These are phyloP conservation scores for Tachina grossa DNA, from an alignment of 2,888 invertebrate genomes.

Conservation along the genomic window DNA sequence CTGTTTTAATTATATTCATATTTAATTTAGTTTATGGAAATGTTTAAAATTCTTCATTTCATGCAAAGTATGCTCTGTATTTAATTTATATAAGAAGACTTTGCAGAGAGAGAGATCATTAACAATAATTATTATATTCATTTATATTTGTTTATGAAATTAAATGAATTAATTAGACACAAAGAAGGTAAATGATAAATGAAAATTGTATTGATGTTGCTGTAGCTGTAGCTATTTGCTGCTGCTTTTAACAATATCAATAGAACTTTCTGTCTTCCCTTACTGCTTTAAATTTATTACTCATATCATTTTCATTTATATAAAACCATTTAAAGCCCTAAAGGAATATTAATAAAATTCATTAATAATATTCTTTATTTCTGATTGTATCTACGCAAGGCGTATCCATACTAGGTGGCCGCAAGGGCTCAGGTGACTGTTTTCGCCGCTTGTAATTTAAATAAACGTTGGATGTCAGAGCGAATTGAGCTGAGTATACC, in stretches of 20 bases:
- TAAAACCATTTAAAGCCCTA: slow-evolving; percentile 19
- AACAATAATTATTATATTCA: background rate
- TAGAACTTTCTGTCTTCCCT: background rate
- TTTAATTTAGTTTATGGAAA: background rate
- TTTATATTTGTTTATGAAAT: background rate
- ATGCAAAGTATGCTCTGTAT: background rate
- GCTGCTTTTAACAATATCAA: background rate
- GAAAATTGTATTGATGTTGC: background rate
- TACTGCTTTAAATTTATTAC: background rate
- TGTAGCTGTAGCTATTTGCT: no score
- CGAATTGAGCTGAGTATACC: no score
- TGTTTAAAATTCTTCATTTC: background rate
- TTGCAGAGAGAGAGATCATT: background rate
- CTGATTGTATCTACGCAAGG: no score
- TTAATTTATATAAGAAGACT: background rate
- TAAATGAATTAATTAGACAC: background rate
- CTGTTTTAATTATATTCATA: background rate
- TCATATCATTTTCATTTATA: slow-evolving; percentile 7
- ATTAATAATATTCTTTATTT: background rate
- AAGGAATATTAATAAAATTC: slow-evolving; percentile 39
- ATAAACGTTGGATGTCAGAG: no score
- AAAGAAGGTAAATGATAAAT: background rate
- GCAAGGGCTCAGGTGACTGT: no score
- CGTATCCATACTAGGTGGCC: no score
- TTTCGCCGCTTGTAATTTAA: no score